phyloP scores from a whole-genome alignment of 2,113 vertebrate species.

The Rhinichthys klamathensis region DNA sequence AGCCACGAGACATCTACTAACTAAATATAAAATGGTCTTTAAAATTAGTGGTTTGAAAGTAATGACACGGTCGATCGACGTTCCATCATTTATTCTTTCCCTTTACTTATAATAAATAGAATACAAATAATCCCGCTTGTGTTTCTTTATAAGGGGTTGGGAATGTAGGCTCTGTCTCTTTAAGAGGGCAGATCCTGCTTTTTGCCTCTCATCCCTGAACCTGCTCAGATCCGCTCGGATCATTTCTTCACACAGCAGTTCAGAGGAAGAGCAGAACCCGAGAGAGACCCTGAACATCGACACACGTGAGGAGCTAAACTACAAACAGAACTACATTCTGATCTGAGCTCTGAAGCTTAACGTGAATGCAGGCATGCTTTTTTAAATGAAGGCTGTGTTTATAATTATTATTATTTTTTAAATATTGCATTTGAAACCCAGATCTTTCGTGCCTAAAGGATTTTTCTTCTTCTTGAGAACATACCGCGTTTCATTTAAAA shows the following conservation, averaged over 20 bases:
- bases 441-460: neutral
- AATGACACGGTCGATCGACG: neutral
- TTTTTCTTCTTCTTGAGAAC: neutral
- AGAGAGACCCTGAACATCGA: neutral
- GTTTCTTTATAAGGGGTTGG: neutral
- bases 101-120: neutral
- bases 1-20: neutral
- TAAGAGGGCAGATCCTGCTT: conserved; percentile 70
- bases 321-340: neutral
- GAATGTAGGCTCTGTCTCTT: conserved; percentile 63
- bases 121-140: too few species aligned
- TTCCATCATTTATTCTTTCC: neutral
- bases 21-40: neutral
- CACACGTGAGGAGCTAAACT: neutral
- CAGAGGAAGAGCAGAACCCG: conserved; percentile 27
- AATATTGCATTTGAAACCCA: neutral
- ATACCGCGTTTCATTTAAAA: neutral
- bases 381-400: neutral
- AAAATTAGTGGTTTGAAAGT: neutral
- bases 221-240: conserved; percentile 67
- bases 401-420: neutral
- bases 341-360: neutral
- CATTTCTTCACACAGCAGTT: conserved; percentile 67
- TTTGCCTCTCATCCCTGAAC: conserved; percentile 44
- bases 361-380: neutral